phyloP scores from a whole-genome alignment of 2,797 vertebrate species.

The Pseudochaenichthys georgianus region DNA sequence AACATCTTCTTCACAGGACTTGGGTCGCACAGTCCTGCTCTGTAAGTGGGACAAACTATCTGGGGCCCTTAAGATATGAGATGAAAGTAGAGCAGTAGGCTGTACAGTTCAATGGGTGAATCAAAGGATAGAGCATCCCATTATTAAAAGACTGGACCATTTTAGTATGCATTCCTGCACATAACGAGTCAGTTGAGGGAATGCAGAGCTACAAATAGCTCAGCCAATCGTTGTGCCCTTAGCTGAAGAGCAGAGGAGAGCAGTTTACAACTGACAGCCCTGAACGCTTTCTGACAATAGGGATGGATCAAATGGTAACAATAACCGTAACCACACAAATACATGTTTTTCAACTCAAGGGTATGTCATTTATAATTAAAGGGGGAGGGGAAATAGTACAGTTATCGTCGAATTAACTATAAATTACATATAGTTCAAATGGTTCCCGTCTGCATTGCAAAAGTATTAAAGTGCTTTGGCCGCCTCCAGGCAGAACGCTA shows the following conservation, averaged over 20 bases:
- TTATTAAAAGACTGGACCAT: slow-evolving; percentile 62
- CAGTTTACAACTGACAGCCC: slow-evolving; percentile 65
- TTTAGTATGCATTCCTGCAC: slow-evolving; percentile 71
- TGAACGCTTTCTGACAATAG: slow-evolving; percentile 59
- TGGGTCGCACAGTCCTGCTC: slow-evolving; percentile 13
- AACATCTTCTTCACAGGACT: slow-evolving; percentile 41
- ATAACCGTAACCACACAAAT: slow-evolving; percentile 25
- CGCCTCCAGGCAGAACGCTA: too few species aligned
- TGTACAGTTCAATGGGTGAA: slow-evolving; percentile 34
- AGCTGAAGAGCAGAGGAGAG: slow-evolving; percentile 74
- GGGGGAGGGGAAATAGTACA: too few species aligned
- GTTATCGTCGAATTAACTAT: too few species aligned
- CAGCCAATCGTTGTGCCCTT: slow-evolving; percentile 69
- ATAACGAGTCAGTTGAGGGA: slow-evolving; percentile 67
- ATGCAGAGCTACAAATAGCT: slow-evolving; percentile 72
- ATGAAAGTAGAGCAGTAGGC: slow-evolving; percentile 13
- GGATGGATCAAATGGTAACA: slow-evolving; percentile 27
- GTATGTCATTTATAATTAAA: slow-evolving; percentile 1
- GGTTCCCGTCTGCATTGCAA: too few species aligned
- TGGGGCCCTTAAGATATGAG: not conserved
- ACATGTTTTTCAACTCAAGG: slow-evolving; percentile 36
- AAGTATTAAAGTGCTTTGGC: too few species aligned
- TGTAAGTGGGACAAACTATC: slow-evolving; percentile 28
- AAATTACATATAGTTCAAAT: too few species aligned
- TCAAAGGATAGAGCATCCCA: slow-evolving; percentile 20